A percentile compares a stretch with the other conserved stretches of the same genome.
These are phyloP conservation scores for Drosophila paucipuncta DNA, from an alignment of 2,888 invertebrate genomes.

Conservation along the genomic window DNA sequence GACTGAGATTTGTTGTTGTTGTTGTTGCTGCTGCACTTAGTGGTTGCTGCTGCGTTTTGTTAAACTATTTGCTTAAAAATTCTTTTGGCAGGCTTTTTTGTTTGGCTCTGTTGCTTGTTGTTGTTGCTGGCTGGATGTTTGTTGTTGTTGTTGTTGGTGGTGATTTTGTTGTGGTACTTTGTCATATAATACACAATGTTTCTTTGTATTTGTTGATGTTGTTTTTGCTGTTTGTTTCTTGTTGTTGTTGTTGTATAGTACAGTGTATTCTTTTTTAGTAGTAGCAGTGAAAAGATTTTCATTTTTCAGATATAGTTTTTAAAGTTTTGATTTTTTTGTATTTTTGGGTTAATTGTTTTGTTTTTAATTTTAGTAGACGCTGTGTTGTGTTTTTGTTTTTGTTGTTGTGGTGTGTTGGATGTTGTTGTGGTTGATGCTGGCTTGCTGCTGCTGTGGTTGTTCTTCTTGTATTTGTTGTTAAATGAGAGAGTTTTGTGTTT, in stretches of 20 bases:
- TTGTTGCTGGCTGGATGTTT: conserved; percentile 61
- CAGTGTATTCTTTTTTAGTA: conserved; percentile 70
- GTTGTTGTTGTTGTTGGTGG: conserved; percentile 58
- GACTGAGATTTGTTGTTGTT: conserved; percentile 42
- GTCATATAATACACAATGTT: conserved; percentile 72
- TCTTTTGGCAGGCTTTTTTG: conserved; percentile 20
- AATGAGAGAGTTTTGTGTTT: conserved; percentile 49
- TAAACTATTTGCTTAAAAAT: conserved; percentile 33
- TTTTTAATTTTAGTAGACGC: conserved; percentile 41
- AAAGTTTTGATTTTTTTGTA: conserved; percentile 8
- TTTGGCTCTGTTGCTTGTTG: conserved; percentile 35
- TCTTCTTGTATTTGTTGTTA: conserved; percentile 30
- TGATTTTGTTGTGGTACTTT: conserved; percentile 58
- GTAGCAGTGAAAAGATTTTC: conserved; percentile 51
- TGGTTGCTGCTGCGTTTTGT: conserved; percentile 41
- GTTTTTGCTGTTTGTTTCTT: conserved; percentile 33
- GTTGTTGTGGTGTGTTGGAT: conserved; percentile 34
- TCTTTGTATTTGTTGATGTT: conserved; percentile 46
- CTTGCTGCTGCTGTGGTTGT: conserved; percentile 34
- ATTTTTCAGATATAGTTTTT: conserved; percentile 24
- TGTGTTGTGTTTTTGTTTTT: conserved; percentile 31
- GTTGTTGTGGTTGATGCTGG: conserved; percentile 37
- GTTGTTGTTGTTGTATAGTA: conserved; percentile 56
- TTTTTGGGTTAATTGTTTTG: conserved; percentile 51
- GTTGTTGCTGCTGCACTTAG: conserved; percentile 44